Evolutionary conservation across 2,797 vertebrate species (phyloP).

Genomic region (Phaenicophaeus curvirostris): DNA sequence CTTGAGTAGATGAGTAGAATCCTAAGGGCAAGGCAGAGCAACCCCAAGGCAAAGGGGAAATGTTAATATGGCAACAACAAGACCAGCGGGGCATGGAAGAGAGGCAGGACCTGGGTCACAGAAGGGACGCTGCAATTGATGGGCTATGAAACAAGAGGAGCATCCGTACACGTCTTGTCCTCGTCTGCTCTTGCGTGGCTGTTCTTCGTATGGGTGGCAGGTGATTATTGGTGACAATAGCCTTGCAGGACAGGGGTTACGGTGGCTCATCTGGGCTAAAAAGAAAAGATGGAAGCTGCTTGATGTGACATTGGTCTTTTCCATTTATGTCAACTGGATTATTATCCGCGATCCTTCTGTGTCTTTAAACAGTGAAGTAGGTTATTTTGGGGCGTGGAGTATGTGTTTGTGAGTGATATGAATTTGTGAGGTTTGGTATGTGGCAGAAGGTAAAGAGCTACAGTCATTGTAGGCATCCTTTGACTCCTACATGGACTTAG

Average conservation of each 20-base stretch:
- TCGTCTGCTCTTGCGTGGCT: accelerated
- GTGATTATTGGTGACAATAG: neutral
- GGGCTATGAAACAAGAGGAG: neutral
- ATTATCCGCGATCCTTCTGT: neutral
- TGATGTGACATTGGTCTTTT: neutral
- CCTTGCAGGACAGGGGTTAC: neutral
- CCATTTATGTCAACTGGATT: neutral
- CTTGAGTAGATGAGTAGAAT: neutral
- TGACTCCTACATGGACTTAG: neutral
- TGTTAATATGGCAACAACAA: neutral
- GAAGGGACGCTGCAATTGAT: neutral
- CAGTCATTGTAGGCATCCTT: neutral
- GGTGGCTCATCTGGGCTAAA: neutral
- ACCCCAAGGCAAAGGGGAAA: accelerated
- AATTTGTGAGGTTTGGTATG: neutral
- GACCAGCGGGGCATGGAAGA: neutral
- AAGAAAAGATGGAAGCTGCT: neutral
- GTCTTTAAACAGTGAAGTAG: neutral
- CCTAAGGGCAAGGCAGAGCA: neutral
- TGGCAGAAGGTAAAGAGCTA: neutral
- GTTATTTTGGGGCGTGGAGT: neutral
- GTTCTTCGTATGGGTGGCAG: neutral
- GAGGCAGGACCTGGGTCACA: no score
- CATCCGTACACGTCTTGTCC: neutral
- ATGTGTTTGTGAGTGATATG: accelerated